Conservation (phyloP, 2,888 invertebrate species). For the Dynastes tityus region DNA sequence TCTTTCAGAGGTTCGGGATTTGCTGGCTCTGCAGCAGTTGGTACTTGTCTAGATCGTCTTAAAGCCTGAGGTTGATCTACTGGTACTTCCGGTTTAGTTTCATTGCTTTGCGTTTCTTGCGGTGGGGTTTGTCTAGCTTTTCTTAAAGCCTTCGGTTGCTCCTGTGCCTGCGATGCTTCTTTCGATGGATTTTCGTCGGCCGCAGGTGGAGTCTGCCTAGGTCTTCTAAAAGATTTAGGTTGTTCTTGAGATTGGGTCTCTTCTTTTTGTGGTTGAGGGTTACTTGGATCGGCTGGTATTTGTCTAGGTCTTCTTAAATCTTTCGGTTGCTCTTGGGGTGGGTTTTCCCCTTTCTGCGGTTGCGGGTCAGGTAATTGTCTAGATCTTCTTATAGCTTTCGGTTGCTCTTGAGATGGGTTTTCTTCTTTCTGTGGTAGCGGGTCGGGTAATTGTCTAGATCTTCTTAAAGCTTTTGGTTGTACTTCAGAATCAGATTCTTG, state of each 20-base stretch:
- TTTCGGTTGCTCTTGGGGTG: too few species aligned
- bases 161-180: neutral
- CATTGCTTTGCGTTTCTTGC: neutral
- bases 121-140: neutral
- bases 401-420: too few species aligned
- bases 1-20: neutral
- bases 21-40: neutral
- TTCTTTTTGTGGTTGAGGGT: neutral
- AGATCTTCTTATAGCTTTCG: too few species aligned
- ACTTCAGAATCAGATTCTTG: neutral
- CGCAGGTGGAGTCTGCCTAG: neutral
- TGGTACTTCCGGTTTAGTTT: neutral
- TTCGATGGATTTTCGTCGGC: neutral
- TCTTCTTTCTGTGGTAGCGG: too few species aligned
- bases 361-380: too few species aligned
- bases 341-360: too few species aligned
- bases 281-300: neutral
- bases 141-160: neutral
- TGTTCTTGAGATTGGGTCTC: neutral
- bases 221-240: neutral
- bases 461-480: neutral
- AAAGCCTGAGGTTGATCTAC: neutral
- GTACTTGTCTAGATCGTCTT: neutral
- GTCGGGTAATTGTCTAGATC: neutral
- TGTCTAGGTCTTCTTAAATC: neutral